These are phyloP conservation scores for Zaprionus davidi DNA, from an alignment of 1,140 invertebrate species.

Conservation along the genomic window DNA sequence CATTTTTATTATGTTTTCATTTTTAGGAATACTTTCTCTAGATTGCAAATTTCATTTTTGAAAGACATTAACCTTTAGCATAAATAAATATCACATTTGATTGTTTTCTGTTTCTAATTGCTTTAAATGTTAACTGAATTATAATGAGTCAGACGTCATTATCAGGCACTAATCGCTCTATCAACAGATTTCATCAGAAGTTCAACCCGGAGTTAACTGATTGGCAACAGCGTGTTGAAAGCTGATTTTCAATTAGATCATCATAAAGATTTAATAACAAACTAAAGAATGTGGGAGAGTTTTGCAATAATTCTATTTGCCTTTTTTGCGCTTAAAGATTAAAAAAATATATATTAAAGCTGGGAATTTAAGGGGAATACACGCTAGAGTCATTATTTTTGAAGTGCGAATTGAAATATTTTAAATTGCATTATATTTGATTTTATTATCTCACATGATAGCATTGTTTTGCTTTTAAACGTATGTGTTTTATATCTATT, in stretches of 20 bases:
- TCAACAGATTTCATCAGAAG: slow-evolving; percentile 10
- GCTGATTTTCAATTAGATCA: slow-evolving; percentile 21
- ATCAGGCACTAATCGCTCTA: neutral
- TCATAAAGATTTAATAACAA: neutral
- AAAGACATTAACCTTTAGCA: neutral
- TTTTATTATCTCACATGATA: too few relatives aligned
- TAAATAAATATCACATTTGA: neutral
- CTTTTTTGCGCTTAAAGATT: neutral
- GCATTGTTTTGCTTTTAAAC: too few relatives aligned
- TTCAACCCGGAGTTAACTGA: neutral
- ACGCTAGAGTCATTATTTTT: neutral
- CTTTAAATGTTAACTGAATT: neutral
- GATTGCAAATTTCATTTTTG: neutral
- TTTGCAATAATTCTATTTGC: neutral
- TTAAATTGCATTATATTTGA: too few relatives aligned
- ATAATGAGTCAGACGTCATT: neutral
- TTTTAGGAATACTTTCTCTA: neutral
- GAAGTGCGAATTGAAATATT: too few relatives aligned
- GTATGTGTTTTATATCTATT: too few relatives aligned
- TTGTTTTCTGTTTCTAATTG: neutral
- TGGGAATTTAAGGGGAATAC: neutral
- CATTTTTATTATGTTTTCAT: neutral
- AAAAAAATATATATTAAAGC: neutral
- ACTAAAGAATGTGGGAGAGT: neutral
- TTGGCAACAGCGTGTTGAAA: slow-evolving; percentile 1